Evolutionary conservation across 2,797 vertebrate species (phyloP).

Genomic region (Acanthiza pusilla): DNA sequence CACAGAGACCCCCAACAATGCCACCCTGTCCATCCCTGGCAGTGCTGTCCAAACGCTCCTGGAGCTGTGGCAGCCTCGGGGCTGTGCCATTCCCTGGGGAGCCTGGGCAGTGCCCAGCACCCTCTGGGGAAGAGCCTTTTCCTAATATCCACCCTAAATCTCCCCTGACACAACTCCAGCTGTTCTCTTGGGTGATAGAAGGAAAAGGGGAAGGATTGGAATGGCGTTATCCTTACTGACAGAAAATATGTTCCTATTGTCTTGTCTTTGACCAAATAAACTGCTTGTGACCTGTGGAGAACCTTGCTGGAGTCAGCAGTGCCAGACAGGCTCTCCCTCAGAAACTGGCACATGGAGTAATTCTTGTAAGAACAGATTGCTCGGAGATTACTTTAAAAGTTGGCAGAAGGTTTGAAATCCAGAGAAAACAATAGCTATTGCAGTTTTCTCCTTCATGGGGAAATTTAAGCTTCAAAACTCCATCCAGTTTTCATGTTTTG

Average conservation of each 20-base stretch:
- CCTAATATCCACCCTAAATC: fast-evolving
- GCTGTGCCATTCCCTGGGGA: background rate
- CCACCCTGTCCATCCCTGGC: background rate
- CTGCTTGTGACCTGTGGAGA: background rate
- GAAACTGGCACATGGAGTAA: background rate
- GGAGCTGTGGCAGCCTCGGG: background rate
- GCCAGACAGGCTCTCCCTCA: background rate
- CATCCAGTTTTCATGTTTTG: background rate
- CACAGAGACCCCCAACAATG: background rate
- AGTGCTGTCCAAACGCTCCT: fast-evolving
- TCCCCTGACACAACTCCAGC: background rate
- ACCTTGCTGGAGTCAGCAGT: background rate
- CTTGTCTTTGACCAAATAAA: background rate
- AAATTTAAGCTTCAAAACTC: background rate
- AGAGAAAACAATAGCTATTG: background rate
- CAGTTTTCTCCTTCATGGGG: background rate
- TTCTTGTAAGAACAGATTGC: background rate
- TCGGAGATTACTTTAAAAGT: background rate
- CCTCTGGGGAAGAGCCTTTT: background rate
- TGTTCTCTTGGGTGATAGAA: fast-evolving
- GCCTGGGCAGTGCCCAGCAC: background rate
- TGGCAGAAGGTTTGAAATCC: background rate
- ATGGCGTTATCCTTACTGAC: background rate
- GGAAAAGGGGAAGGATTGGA: background rate
- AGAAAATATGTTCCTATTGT: background rate